Evolutionary conservation across 2,888 invertebrate genomes (phyloP).

Genomic region (Cryptus armator): DNA sequence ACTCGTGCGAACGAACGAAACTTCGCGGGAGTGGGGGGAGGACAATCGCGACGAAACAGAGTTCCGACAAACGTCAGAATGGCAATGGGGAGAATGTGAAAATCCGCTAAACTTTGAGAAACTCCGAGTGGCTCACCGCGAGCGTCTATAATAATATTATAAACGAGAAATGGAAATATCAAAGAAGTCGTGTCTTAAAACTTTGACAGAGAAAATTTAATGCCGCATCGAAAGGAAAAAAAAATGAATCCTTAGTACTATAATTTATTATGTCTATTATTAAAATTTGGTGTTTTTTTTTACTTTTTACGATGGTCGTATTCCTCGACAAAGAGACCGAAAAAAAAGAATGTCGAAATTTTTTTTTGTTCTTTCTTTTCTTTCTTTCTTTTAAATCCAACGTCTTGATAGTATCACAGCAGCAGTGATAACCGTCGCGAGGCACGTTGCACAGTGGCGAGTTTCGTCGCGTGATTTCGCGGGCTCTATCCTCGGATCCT

Average conservation of each 20-base stretch:
- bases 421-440: conserved; percentile 75
- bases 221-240: not conserved
- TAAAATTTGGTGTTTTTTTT: not conserved
- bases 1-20: conserved; percentile 6
- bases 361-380: not conserved
- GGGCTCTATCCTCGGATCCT: conserved; percentile 59
- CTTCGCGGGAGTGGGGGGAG: not conserved
- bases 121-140: not conserved
- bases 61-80: too few relatives aligned
- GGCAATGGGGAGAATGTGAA: not conserved
- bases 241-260: not conserved
- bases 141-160: not conserved
- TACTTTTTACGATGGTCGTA: not conserved
- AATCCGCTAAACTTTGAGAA: conserved; percentile 16
- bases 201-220: conserved; percentile 5
- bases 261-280: conserved; percentile 1
- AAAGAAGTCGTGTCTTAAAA: not conserved
- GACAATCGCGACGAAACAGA: too few relatives aligned
- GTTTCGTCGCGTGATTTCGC: conserved; percentile 69
- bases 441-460: conserved; percentile 80
- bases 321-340: not conserved
- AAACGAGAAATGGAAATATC: not conserved
- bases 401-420: conserved; percentile 22
- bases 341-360: not conserved
- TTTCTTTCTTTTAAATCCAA: conserved; percentile 12